Evolutionary conservation across 2,888 invertebrate genomes (phyloP), one percentile per base, ranked within the genome.

Genomic region (Ennomos fuscantarius): DNA sequence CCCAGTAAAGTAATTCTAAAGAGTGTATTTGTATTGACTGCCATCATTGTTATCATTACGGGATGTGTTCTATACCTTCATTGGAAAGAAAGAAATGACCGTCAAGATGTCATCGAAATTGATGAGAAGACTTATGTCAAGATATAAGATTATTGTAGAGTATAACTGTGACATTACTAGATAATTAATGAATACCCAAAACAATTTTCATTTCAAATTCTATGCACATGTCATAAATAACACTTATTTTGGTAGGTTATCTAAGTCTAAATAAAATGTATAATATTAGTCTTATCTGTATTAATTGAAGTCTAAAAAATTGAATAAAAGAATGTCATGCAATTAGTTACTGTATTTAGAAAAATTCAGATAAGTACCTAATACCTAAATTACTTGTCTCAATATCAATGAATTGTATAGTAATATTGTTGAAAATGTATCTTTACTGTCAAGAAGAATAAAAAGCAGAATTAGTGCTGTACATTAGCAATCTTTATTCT

Each of bases 1-100:
- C 99, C 99, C 0, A 98, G 98, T 82, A 97, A 97, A 86, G 93
- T 98, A 52, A 98, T 99, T 78, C 87, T 97, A n/a, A 95, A 97
- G 86, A 98, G 98, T 77, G 97, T 97, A 0, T 95, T 96, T 60
- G 97, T 98, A 0, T 88, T 99, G 55, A 94, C 97, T 8, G 97
- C 96, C 10, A 96, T 98, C 9, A 97, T 98, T 80, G 93, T 96
- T 43, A 93, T 98, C 36, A 96, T 99, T 61, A 95, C 95, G 55
- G 92, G 95, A n/a, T 96, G 98, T 73, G 97, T 98, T 54, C 93
- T 95, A 33, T 95, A 96, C 46, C 92, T 99, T 40, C 97, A 98
- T 82, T 97, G 97, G 94, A 97, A 97, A 78, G 99, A 99, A 85
- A 94, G 89, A 66, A 84, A 89, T 76, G 89, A 92, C 55, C 76